Base-by-base conservation (phyloP, 2,888 invertebrate genomes). In the Scaptomyza cyrtandrae region DNA sequence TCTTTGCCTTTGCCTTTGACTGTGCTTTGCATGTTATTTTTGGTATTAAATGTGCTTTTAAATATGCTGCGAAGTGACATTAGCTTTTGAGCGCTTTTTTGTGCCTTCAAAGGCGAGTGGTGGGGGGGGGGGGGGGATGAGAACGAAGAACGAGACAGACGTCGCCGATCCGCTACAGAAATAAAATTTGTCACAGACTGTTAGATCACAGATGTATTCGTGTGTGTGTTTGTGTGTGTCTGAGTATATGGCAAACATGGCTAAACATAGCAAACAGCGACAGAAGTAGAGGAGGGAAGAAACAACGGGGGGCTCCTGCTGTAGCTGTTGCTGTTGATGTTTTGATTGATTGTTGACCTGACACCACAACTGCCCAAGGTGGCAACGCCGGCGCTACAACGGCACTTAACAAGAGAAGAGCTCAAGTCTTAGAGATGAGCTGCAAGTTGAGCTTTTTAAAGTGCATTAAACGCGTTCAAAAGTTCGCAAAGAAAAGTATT, bases 41-140 rank as follows among this genome's bases (percentile, higher is more conserved):
- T 75, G 81, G 81, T 84, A 81, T 85, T 75, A 88, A 19, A 85
- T 85, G 85, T 88, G 85, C 84, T 88, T 85, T 85, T 85, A 85
- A 88, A 88, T 88, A 86, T 85, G 84, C 85, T 88, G 88, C 84
- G 75, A 84, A 83, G 79, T 88, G 88, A 83, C 83, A 83, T 83
- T 83, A 88, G 86, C 86, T 83, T 86, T 86, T 78, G 59, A 64
- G 69, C 69, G 67, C 46, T 74, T 77, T 37, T 71, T 1, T 71
- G 19, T 19, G 19, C 19, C 19, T 19, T 19, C 19, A 19, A 19
- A 19, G 19, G 2, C 1, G 27, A 6, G 31, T 11, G n/a, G 6
- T 3, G 6, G 29, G 6, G 31, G 11, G 13, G 33, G 50, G 33
- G 49, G 11, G 19, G 13, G 24, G 39, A 27, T 19, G 49, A 10